Evolutionary conservation across 2,888 invertebrate species (phyloP).

Genomic region (Limnephilus rhombicus): DNA sequence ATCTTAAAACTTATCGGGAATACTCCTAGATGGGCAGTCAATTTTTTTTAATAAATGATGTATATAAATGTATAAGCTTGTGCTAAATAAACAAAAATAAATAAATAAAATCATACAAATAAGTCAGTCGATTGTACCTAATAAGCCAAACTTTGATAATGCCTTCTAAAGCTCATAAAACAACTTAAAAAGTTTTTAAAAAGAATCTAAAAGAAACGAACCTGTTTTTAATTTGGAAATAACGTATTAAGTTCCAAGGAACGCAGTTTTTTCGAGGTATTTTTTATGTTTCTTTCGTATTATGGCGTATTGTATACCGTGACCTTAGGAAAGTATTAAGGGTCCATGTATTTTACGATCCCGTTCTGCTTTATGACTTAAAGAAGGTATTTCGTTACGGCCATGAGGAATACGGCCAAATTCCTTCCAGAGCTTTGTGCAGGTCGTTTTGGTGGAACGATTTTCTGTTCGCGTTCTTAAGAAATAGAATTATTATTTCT

Average conservation of each 20-base stretch:
- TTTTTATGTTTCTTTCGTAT: background rate
- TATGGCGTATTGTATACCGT: background rate
- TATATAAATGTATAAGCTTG: too few species aligned
- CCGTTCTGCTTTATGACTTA: background rate
- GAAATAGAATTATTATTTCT: background rate
- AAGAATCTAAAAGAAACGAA: background rate
- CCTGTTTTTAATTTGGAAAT: background rate
- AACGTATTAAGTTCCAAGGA: background rate
- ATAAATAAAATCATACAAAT: too few species aligned
- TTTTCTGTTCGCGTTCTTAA: background rate
- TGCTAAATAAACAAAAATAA: too few species aligned
- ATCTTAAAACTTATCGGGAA: too few species aligned
- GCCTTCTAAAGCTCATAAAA: too few species aligned
- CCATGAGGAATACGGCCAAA: background rate
- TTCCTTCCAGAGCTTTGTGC: background rate
- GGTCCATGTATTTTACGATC: slow-evolving; percentile 15
- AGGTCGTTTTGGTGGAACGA: background rate
- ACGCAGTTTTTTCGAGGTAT: background rate
- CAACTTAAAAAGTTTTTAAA: too few species aligned
- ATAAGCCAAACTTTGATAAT: too few species aligned
- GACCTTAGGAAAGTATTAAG: background rate
- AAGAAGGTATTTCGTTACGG: slow-evolving; percentile 18
- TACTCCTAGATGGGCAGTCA: too few species aligned
- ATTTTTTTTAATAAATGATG: too few species aligned
- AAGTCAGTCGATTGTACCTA: too few species aligned